Evolutionary conservation across 2,113 vertebrate species (phyloP).

Genomic region (Amblyopsis rosae): DNA sequence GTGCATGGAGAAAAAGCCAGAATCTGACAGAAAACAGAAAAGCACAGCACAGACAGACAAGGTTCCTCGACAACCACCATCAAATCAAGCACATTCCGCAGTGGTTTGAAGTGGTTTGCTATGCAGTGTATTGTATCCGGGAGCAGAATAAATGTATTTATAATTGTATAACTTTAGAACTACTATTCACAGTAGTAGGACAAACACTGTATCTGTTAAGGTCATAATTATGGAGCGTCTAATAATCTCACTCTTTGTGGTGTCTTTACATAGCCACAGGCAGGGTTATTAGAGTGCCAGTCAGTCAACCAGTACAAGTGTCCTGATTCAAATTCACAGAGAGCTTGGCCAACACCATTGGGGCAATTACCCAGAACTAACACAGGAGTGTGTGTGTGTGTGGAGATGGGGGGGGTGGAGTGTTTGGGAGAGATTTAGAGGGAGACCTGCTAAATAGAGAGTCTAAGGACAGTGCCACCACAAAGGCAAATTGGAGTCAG

Average conservation of each 20-base stretch:
- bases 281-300: slow-evolving; percentile 35
- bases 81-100: slow-evolving; percentile 2
- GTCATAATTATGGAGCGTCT: slow-evolving; percentile 2
- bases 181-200: neutral
- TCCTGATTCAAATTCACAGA: slow-evolving; percentile 41
- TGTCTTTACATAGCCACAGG: slow-evolving; percentile 8
- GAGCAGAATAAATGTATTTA: too few species aligned
- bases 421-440: slow-evolving; percentile 20
- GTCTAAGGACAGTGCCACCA: neutral
- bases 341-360: slow-evolving; percentile 36
- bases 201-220: slow-evolving; percentile 30
- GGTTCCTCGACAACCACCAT: neutral
- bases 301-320: slow-evolving; percentile 32
- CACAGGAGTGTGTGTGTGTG: neutral
- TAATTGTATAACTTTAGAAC: too few species aligned
- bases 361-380: slow-evolving; percentile 43
- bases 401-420: slow-evolving; percentile 3
- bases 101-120: neutral
- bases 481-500: neutral
- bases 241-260: slow-evolving; percentile 15
- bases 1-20: neutral
- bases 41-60: too few species aligned
- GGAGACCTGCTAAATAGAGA: slow-evolving; percentile 11
- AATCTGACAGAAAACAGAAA: too few species aligned
- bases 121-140: neutral